Evolutionary conservation across 2,797 vertebrate genomes (phyloP).

Genomic region (Falco biarmicus): DNA sequence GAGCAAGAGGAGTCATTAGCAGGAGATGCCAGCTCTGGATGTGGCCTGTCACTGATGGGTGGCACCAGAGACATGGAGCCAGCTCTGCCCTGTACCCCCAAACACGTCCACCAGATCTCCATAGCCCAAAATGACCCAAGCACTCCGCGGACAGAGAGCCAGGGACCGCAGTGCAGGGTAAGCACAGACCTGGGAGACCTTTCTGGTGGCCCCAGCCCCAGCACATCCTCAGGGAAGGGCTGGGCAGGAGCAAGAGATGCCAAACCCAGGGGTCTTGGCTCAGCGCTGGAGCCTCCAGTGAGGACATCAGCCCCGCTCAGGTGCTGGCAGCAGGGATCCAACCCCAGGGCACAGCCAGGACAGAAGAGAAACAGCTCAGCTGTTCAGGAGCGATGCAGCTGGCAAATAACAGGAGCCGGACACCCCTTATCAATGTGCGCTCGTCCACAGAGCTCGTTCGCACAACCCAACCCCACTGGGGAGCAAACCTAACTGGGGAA

Average conservation of each 20-base stretch:
- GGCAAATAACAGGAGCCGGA: background rate
- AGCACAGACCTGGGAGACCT: background rate
- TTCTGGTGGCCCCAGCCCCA: background rate
- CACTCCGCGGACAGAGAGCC: background rate
- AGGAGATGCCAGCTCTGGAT: background rate
- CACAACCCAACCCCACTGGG: rapidly evolving
- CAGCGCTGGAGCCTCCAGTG: background rate
- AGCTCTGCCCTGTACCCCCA: background rate
- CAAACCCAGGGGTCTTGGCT: background rate
- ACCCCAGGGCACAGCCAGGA: background rate
- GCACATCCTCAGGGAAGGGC: background rate
- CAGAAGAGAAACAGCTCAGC: background rate
- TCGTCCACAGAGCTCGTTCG: background rate
- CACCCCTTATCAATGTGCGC: rapidly evolving
- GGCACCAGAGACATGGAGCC: background rate
- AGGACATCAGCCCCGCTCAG: rapidly evolving
- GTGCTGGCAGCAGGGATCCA: background rate
- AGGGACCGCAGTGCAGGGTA: rapidly evolving
- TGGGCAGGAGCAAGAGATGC: background rate
- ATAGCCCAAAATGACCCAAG: background rate
- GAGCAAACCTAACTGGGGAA: background rate
- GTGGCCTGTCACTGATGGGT: background rate
- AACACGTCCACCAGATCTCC: rapidly evolving
- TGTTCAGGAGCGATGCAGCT: background rate
- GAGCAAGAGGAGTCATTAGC: background rate